Evolutionary conservation across 2,113 vertebrate genomes (phyloP), one percentile per base, ranked within the genome.

Genomic region (Lepidothrix coronata): DNA sequence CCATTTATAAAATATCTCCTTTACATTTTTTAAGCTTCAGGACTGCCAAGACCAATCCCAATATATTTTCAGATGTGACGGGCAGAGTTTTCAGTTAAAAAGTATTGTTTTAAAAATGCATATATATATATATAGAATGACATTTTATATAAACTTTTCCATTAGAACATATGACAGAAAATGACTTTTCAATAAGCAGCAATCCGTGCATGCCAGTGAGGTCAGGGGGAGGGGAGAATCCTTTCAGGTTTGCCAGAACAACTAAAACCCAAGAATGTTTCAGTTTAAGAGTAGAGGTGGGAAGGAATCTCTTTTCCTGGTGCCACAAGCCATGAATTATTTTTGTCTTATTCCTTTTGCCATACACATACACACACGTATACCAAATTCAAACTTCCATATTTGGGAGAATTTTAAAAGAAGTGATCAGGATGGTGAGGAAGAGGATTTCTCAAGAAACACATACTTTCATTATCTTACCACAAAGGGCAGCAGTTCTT

Each of bases 131-230:
- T 83, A 83, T 55, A 83, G 12, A 84, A 93, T 62, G 65, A 86
- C 65, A 92, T 44, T 66, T 87, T 88, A 92, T 91, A 85, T 92
- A 96, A 93, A 68, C 65, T 85, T 96, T 97, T 95, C 92, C 96
- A 89, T 92, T 93, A 89, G 61, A 95, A 94, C 73, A 83, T 75
- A 84, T 65, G 91, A 92, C 57, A 93, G 92, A 96, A 96, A 96
- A 97, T 94, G 51, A 93, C 93, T 97, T 97, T 96, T 91, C 94
- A 97, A 93, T 95, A 95, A 95, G 91, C 57, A 95, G 86, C 73
- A 92, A 91, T 63, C 57, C 5, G 0, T 68, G 84, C 86, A 91
- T 84, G 76, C 80, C 82, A 93, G 65, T 74, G 89, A 96, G 86
- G 86, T 95, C 91, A 95, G 89, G 81, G 74, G 87, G 93, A 95